These are phyloP conservation scores for Hyles lineata DNA, from an alignment of 2,888 invertebrate genomes.

Conservation along the genomic window DNA sequence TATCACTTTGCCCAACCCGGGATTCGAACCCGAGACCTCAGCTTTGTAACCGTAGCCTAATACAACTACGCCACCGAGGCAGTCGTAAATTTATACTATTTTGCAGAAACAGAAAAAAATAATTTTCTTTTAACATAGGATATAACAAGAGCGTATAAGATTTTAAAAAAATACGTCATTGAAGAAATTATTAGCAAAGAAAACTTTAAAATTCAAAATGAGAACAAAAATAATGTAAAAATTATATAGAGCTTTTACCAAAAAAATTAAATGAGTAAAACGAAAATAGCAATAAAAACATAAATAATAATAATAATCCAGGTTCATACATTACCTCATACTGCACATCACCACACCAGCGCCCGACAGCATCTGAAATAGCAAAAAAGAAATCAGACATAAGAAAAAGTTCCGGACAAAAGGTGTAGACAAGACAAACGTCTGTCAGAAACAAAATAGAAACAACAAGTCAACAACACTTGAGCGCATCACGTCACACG, in stretches of 20 bases:
- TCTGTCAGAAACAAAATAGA: conserved; percentile 68
- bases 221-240: no score
- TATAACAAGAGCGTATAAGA: no score
- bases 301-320: conserved; percentile 36
- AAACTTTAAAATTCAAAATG: no score
- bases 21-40: no score
- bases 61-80: no score
- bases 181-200: no score
- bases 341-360: conserved; percentile 25
- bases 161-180: no score
- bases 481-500: conserved; percentile 65
- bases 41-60: no score
- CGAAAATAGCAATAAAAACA: conserved; percentile 33
- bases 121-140: no score
- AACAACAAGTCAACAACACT: conserved; percentile 79
- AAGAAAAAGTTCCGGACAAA: conserved; percentile 36
- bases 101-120: no score
- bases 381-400: conserved; percentile 44
- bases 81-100: no score
- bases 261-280: background rate
- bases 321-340: conserved; percentile 60
- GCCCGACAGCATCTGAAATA: conserved; percentile 57
- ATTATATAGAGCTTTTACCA: background rate
- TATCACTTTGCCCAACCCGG: no score
- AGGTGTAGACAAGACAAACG: conserved; percentile 41